A percentile compares a stretch with the other conserved stretches of the same genome.
Conservation (phyloP, 1,140 invertebrate species). For the Zeugodacus cucurbitae region DNA sequence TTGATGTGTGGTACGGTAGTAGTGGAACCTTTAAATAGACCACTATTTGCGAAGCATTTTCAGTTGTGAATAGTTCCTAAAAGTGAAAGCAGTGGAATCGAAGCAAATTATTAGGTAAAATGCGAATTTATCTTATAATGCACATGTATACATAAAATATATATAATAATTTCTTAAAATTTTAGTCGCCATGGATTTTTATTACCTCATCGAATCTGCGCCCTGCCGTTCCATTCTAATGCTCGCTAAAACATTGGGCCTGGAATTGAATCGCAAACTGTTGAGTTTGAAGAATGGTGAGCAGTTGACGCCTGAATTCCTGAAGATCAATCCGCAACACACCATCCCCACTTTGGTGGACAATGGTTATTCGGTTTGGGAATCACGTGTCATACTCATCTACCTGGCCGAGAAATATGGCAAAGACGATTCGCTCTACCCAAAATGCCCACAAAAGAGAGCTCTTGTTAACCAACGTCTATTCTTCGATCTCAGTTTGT, state of each 20-base stretch:
- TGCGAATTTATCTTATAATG: no score
- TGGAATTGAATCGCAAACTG: constrained; percentile 79
- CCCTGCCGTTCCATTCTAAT: constrained; percentile 79
- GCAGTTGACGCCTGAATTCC: constrained; percentile 76
- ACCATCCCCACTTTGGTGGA: constrained; percentile 77
- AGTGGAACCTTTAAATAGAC: no score
- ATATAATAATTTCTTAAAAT: not conserved
- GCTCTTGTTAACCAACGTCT: constrained; percentile 79
- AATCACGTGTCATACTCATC: constrained; percentile 78
- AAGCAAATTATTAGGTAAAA: no score
- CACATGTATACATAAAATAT: no score
- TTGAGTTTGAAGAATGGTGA: constrained; percentile 74
- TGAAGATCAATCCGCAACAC: constrained; percentile 73
- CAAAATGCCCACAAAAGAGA: constrained; percentile 74
- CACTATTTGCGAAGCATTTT: no score
- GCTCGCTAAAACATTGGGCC: constrained; percentile 74
- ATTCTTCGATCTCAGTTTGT: constrained; percentile 79
- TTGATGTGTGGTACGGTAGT: no score
- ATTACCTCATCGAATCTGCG: constrained; percentile 76
- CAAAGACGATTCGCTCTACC: constrained; percentile 76
- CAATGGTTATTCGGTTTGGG: constrained; percentile 74
- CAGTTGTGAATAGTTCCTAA: no score
- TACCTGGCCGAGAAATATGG: constrained; percentile 78
- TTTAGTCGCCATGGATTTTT: constrained; percentile 66
- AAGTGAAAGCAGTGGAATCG: no score